These are phyloP conservation scores for Noctua pronuba DNA, from an alignment of 2,888 invertebrate species.

Conservation along the genomic window DNA sequence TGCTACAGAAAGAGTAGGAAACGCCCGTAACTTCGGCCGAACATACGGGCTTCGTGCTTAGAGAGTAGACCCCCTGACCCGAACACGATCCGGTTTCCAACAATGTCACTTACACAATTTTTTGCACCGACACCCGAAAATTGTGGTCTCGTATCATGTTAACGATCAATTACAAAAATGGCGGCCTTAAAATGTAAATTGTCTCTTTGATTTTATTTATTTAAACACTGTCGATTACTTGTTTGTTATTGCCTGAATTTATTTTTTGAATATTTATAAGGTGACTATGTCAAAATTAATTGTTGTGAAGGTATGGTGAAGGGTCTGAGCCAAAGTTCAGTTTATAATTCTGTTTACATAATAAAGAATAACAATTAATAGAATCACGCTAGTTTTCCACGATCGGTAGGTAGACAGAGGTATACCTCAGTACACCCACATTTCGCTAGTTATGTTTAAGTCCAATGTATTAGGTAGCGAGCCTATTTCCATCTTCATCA, in stretches of 20 bases:
- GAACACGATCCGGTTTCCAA: conserved; percentile 27
- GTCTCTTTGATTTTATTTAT: conserved; percentile 22
- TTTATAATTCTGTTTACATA: not conserved
- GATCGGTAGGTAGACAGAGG: not conserved
- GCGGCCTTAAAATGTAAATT: not conserved
- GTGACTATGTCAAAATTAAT: conserved; percentile 8
- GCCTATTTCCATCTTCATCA: not conserved
- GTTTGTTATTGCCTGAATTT: conserved; percentile 24
- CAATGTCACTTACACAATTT: conserved; percentile 23
- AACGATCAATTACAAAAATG: conserved; percentile 20
- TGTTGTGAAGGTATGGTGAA: conserved; percentile 32
- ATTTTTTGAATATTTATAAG: conserved; percentile 32
- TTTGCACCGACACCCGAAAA: not conserved
- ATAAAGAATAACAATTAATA: not conserved
- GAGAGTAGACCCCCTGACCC: no score
- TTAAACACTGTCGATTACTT: conserved; percentile 21
- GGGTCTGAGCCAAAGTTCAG: conserved; percentile 9
- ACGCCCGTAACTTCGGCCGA: no score
- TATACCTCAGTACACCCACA: not conserved
- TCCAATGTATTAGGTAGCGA: not conserved
- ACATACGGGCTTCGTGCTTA: no score
- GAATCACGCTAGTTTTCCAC: not conserved
- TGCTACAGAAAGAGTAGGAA: no score
- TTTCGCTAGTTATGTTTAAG: not conserved
- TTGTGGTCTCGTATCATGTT: conserved; percentile 1